These are phyloP conservation scores for Oedothorax gibbosus DNA, from an alignment of 1,140 invertebrate species.

Conservation along the genomic window DNA sequence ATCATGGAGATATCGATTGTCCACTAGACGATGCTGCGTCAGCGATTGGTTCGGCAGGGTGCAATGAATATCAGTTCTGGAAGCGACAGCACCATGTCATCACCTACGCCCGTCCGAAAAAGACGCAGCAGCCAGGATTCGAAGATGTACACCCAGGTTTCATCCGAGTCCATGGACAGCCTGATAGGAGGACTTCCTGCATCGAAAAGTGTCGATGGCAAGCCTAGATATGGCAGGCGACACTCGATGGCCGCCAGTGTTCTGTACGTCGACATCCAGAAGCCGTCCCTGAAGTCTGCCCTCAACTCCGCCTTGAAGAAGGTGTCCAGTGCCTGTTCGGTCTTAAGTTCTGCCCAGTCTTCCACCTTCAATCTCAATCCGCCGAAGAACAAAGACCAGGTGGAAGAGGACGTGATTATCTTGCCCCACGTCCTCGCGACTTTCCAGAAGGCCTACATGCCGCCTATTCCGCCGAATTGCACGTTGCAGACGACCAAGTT, in stretches of 20 bases:
- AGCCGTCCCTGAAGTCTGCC: constrained; percentile 34
- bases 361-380: constrained; percentile 36
- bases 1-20: background rate
- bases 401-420: constrained; percentile 32
- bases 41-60: constrained; percentile 44
- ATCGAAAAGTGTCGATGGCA: background rate
- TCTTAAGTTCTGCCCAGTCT: constrained; percentile 27
- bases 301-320: constrained; percentile 37
- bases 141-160: constrained; percentile 33
- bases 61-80: constrained; percentile 26
- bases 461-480: background rate
- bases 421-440: constrained; percentile 44
- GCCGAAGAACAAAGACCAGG: constrained; percentile 1
- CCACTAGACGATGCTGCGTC: constrained; percentile 27
- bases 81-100: constrained; percentile 29
- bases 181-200: background rate
- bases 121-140: constrained; percentile 32
- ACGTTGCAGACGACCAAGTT: background rate
- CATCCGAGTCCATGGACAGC: constrained; percentile 44
- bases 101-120: constrained; percentile 14
- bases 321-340: constrained; percentile 48
- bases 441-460: background rate
- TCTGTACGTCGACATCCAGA: constrained; percentile 43
- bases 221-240: background rate
- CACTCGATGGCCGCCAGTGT: constrained; percentile 43